phyloP scores from a whole-genome alignment of 2,113 vertebrate genomes.

The Microtus richardsoni region DNA sequence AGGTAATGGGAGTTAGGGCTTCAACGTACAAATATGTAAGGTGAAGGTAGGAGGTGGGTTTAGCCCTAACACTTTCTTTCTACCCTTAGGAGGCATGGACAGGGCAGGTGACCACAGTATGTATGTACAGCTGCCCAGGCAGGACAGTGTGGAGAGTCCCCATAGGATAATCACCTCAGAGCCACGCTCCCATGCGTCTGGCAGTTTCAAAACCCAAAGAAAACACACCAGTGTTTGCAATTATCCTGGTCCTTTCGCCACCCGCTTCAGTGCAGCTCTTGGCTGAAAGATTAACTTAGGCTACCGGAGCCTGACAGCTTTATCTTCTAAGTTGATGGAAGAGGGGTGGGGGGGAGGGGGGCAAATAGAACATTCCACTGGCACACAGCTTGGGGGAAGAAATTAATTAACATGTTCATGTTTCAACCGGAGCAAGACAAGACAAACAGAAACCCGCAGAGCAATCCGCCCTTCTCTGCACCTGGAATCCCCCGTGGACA shows the following conservation, averaged over 20 bases:
- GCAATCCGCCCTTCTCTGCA: slow-evolving; percentile 41
- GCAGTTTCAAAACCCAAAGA: background rate
- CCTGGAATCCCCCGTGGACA: slow-evolving; percentile 51
- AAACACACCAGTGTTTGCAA: background rate
- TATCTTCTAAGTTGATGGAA: slow-evolving; percentile 62
- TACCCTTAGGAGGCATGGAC: background rate
- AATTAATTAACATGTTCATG: slow-evolving; percentile 69
- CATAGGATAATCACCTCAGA: background rate
- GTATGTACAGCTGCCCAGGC: rapidly evolving
- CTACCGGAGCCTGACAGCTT: slow-evolving; percentile 48
- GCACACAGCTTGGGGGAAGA: slow-evolving; percentile 68
- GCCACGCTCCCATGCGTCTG: background rate
- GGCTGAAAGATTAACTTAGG: slow-evolving; percentile 4
- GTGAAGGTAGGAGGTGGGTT: background rate
- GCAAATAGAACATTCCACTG: slow-evolving; percentile 53
- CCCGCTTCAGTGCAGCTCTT: background rate
- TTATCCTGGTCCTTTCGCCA: background rate
- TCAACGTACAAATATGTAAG: background rate
- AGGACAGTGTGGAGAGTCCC: background rate
- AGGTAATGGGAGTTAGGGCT: background rate
- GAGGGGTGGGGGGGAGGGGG: no score
- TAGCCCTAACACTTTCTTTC: background rate
- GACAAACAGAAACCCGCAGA: slow-evolving; percentile 65
- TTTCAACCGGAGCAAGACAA: slow-evolving; percentile 68
- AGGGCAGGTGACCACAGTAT: rapidly evolving